These are phyloP conservation scores for Apotomis capreana DNA, from an alignment of 2,888 invertebrate species.

Conservation along the genomic window DNA sequence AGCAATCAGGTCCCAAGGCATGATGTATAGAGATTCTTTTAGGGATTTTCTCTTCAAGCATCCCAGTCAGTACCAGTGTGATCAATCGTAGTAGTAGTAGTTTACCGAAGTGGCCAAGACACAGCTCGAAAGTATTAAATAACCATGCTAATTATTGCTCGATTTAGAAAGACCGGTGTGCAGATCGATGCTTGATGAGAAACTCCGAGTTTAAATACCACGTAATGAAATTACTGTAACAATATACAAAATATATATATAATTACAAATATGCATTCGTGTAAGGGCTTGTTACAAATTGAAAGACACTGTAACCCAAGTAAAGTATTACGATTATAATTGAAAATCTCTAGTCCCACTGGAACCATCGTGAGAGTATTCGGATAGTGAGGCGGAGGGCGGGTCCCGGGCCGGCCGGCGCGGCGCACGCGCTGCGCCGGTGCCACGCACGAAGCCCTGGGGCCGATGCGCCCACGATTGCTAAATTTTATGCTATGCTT, in stretches of 20 bases:
- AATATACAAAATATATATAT: conserved; percentile 79
- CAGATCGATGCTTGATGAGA: conserved; percentile 76
- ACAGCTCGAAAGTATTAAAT: not conserved
- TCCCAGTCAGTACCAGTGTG: conserved; percentile 52
- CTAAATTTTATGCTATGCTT: conserved; percentile 76
- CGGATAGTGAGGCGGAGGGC: conserved; percentile 55
- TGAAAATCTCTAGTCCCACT: conserved; percentile 88
- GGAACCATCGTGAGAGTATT: conserved; percentile 80
- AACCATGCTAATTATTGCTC: conserved; percentile 21
- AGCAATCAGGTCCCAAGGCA: conserved; percentile 77
- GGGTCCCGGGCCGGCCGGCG: conserved; percentile 39
- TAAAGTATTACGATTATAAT: conserved; percentile 82
- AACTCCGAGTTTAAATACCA: conserved; percentile 72
- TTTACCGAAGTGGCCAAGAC: not conserved
- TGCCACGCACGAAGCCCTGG: conserved; percentile 46
- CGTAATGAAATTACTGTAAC: conserved; percentile 84
- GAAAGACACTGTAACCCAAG: conserved; percentile 86
- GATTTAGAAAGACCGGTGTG: conserved; percentile 49
- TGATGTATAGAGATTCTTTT: conserved; percentile 81
- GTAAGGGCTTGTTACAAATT: conserved; percentile 85
- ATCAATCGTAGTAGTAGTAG: conserved; percentile 4
- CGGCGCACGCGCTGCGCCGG: conserved; percentile 33
- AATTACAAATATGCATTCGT: conserved; percentile 84
- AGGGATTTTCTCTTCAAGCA: conserved; percentile 78
- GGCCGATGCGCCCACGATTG: conserved; percentile 49